phyloP scores from a whole-genome alignment of 2,888 invertebrate species.

The Hyposoter didymator region DNA sequence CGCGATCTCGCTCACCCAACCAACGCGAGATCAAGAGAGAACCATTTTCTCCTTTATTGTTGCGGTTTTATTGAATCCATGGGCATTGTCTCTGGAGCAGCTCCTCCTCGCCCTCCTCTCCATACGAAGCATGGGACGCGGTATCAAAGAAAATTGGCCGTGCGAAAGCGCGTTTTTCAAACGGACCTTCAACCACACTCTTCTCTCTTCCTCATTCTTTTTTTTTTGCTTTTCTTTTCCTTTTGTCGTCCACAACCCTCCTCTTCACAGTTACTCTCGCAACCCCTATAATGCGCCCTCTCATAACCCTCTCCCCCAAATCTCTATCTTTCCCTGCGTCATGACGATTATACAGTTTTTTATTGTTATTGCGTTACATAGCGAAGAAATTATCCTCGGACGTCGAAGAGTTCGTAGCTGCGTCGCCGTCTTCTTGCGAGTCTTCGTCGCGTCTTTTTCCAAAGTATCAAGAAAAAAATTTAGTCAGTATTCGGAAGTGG shows the following conservation, averaged over 20 bases:
- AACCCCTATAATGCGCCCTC: constrained; percentile 31
- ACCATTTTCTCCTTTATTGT: constrained; percentile 82
- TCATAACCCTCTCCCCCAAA: constrained; percentile 29
- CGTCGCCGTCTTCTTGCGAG: not conserved
- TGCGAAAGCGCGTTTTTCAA: constrained; percentile 66
- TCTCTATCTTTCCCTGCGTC: constrained; percentile 18
- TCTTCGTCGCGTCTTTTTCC: not conserved
- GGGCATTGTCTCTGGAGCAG: constrained; percentile 78
- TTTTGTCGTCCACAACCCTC: constrained; percentile 24
- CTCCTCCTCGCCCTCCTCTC: constrained; percentile 15
- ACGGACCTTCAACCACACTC: constrained; percentile 59
- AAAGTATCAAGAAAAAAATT: not conserved
- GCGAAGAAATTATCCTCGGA: constrained; percentile 12
- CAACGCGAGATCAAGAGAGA: constrained; percentile 52
- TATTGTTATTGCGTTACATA: not conserved
- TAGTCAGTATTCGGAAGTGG: too few species aligned
- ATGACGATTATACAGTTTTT: constrained; percentile 43
- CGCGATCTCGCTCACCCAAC: constrained; percentile 45
- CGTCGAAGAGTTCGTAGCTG: not conserved
- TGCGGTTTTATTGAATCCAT: constrained; percentile 84
- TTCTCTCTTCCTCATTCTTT: constrained; percentile 1
- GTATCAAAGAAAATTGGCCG: constrained; percentile 79
- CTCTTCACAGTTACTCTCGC: constrained; percentile 4
- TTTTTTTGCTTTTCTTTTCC: constrained; percentile 26
- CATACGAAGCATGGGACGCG: constrained; percentile 71